These are phyloP conservation scores for Actinia equina DNA, from an alignment of 64 coral and sea anemone genomes.

Conservation along the genomic window DNA sequence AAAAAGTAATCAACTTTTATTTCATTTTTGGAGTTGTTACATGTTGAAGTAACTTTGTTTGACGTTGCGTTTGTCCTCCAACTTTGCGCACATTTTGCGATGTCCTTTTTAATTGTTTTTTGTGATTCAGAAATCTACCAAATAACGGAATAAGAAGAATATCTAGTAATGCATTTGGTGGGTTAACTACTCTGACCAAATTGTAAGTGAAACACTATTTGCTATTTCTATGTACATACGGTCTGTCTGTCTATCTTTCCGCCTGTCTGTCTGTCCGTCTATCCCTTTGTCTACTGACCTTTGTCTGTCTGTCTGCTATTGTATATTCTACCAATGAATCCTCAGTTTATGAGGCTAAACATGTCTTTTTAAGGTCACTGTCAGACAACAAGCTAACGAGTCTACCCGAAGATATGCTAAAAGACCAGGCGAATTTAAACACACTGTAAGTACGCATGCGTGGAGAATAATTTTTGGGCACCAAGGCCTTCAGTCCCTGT, in stretches of 20 bases:
- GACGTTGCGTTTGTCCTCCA: too few species aligned
- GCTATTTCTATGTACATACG: neutral
- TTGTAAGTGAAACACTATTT: neutral
- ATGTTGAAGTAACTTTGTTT: too few species aligned
- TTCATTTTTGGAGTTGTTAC: too few species aligned
- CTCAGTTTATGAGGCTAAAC: neutral
- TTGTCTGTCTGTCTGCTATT: neutral
- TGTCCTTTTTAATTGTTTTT: neutral
- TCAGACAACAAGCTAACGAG: neutral
- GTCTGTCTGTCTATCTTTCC: neutral
- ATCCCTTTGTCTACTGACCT: neutral
- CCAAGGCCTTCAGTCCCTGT: neutral
- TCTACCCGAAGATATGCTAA: neutral
- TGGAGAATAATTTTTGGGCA: neutral
- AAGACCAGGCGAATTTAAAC: neutral
- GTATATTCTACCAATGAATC: neutral
- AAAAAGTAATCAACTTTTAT: too few species aligned
- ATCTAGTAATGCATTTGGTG: constrained; percentile 1
- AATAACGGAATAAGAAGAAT: constrained; percentile 7
- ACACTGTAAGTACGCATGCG: constrained; percentile 22
- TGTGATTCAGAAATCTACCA: neutral
- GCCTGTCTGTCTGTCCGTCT: neutral
- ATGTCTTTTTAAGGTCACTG: neutral
- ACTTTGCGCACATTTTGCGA: neutral
- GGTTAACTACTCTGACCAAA: constrained; percentile 3